Conservation (phyloP, 1,140 invertebrate genomes). For the Goniozus legneri region DNA sequence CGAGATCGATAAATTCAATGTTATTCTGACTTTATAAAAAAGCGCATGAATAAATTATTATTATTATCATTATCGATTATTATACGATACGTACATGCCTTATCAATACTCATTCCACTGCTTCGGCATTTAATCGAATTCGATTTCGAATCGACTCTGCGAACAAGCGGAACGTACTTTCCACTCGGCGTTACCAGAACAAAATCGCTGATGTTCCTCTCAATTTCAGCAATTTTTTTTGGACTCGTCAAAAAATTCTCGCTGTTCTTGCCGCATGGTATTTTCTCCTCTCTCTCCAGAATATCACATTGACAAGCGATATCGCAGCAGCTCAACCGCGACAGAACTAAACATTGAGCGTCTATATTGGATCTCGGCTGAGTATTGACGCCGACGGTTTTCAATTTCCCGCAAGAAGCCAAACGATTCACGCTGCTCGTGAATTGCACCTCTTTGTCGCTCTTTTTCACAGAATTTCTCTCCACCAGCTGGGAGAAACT, state of each 20-base stretch:
- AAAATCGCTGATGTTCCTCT: conserved; percentile 6
- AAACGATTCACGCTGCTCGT: not conserved
- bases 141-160: not conserved
- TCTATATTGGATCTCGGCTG: not conserved
- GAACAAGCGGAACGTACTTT: conserved; percentile 13
- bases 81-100: too few relatives aligned
- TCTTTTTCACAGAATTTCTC: not conserved
- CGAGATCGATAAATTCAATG: too few relatives aligned
- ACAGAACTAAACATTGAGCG: not conserved
- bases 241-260: not conserved
- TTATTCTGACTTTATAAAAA: too few relatives aligned
- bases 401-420: too few relatives aligned
- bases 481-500: too few relatives aligned
- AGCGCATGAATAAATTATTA: too few relatives aligned
- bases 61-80: too few relatives aligned
- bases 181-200: conserved; percentile 14
- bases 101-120: not conserved
- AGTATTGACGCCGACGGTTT: not conserved
- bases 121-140: not conserved
- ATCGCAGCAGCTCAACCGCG: not conserved
- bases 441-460: too few relatives aligned
- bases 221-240: not conserved
- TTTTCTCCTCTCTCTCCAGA: too few relatives aligned
- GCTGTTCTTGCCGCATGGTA: not conserved
- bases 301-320: not conserved